Evolutionary conservation across 2,797 vertebrate species (phyloP).

Genomic region (Scolopax bukidnonensis): DNA sequence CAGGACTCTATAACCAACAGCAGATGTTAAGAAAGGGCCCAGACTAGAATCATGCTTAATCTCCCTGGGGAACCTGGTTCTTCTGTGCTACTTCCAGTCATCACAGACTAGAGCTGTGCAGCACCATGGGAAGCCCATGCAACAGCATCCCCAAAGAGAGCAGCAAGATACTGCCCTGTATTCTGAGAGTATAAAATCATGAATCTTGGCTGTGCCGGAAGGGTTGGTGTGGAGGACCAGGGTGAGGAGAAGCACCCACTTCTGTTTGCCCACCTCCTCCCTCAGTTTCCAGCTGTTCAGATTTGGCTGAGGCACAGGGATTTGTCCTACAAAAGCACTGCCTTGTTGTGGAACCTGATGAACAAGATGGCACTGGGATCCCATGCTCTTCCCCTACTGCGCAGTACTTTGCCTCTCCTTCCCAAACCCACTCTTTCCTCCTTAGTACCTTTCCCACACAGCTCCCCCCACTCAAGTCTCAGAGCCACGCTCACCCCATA

Average conservation of each 20-base stretch:
- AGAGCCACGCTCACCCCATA: neutral
- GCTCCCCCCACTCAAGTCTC: neutral
- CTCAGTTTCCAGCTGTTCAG: neutral
- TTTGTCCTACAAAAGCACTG: neutral
- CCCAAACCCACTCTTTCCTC: neutral
- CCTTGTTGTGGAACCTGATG: neutral
- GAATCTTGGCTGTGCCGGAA: neutral
- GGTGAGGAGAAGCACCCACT: neutral
- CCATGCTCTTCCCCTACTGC: neutral
- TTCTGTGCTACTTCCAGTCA: neutral
- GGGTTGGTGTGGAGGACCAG: neutral
- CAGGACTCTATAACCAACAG: neutral
- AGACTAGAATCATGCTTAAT: neutral
- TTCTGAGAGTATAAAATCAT: neutral
- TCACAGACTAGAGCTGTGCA: neutral
- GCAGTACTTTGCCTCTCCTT: neutral
- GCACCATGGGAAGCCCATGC: neutral
- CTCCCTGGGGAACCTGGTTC: neutral
- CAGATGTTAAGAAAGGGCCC: neutral
- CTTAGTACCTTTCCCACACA: neutral
- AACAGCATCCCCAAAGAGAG: neutral
- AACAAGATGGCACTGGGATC: constrained; percentile 10
- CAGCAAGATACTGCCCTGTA: fast-evolving
- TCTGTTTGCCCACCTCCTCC: neutral
- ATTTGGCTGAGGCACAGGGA: neutral